Conservation (phyloP, 2,888 invertebrate species). For the Empis livida region DNA sequence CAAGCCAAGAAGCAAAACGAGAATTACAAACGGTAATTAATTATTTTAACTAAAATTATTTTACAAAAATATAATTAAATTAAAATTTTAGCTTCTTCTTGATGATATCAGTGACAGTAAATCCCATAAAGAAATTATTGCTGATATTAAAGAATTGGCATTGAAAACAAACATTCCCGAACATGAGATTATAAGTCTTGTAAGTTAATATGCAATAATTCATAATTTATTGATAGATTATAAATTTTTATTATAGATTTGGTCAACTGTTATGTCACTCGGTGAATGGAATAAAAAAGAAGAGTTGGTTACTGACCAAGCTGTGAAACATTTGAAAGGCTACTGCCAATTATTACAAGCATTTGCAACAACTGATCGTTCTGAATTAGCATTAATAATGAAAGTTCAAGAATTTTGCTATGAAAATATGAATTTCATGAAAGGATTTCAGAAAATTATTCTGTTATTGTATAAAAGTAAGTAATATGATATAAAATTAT, state of each 20-base stretch:
- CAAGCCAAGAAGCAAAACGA: constrained; percentile 71
- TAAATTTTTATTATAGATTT: constrained; percentile 47
- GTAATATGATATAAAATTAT: constrained; percentile 18
- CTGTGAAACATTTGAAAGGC: constrained; percentile 74
- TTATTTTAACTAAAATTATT: background rate
- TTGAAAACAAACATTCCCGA: constrained; percentile 73
- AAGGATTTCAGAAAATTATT: constrained; percentile 94
- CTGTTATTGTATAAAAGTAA: constrained; percentile 89
- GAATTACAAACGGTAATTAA: constrained; percentile 50
- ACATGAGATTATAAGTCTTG: constrained; percentile 77
- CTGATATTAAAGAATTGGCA: constrained; percentile 77
- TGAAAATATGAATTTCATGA: constrained; percentile 98
- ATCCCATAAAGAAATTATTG: constrained; percentile 71
- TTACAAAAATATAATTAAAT: constrained; percentile 1
- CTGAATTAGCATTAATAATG: constrained; percentile 76
- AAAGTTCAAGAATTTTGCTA: constrained; percentile 97
- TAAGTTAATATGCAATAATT: constrained; percentile 32
- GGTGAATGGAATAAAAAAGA: constrained; percentile 99
- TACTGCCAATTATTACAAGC: constrained; percentile 79
- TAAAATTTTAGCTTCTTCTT: constrained; percentile 47
- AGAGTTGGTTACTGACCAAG: constrained; percentile 91
- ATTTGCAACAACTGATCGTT: constrained; percentile 72
- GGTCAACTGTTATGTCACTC: constrained; percentile 89
- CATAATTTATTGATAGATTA: background rate
- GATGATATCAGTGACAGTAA: constrained; percentile 81